These are phyloP conservation scores for Peromyscus leucopus DNA, from an alignment of 2,113 vertebrate species.

Conservation along the genomic window DNA sequence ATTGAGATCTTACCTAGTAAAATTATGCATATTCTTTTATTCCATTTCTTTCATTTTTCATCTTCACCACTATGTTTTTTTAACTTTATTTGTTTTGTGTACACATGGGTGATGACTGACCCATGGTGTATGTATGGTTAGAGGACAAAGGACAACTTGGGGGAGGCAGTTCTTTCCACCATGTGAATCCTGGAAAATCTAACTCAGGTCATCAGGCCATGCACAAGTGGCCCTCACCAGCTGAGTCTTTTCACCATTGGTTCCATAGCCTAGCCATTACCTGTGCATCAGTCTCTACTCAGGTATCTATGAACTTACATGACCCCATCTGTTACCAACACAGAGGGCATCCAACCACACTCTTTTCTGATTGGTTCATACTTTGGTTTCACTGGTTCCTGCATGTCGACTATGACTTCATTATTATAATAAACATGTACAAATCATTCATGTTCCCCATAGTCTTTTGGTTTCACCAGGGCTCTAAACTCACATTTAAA, in stretches of 20 bases:
- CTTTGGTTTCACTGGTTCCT: not conserved
- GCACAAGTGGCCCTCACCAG: not conserved
- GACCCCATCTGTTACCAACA: not conserved
- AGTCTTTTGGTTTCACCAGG: not conserved
- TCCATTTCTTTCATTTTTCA: not conserved
- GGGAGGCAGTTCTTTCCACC: not conserved
- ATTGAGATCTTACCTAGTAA: not conserved
- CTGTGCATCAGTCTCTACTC: too few species aligned
- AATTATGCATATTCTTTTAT: not conserved
- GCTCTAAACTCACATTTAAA: not conserved
- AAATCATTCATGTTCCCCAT: not conserved
- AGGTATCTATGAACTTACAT: not conserved
- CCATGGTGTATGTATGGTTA: not conserved
- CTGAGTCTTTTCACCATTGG: not conserved
- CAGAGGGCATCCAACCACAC: fast-evolving
- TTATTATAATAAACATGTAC: not conserved
- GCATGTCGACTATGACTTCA: not conserved
- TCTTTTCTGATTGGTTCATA: not conserved
- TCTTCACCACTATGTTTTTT: not conserved
- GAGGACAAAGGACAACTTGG: not conserved
- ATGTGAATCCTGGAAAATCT: not conserved
- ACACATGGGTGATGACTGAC: not conserved
- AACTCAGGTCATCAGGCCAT: not conserved
- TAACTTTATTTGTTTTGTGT: not conserved
- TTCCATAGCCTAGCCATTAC: fast-evolving